Percentiles rank a stretch among this genome's conserved stretches.
Evolutionary conservation across 1,140 invertebrate species (phyloP).

Genomic region (Drosophila teissieri): DNA sequence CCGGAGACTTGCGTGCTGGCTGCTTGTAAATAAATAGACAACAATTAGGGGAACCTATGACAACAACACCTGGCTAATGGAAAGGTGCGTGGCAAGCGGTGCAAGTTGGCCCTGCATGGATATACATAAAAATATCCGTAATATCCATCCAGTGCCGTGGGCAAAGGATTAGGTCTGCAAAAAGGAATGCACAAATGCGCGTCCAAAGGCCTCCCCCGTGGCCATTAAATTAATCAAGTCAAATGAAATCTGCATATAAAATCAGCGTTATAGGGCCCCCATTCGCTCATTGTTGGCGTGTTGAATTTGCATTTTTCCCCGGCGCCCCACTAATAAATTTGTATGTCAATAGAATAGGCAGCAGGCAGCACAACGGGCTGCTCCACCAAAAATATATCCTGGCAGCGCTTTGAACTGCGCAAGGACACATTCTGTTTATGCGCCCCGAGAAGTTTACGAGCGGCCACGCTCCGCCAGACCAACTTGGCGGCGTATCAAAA

Average conservation of each 20-base stretch:
- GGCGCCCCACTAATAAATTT: slow-evolving; percentile 81
- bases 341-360: slow-evolving; percentile 73
- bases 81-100: slow-evolving; percentile 65
- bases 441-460: slow-evolving; percentile 64
- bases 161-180: slow-evolving; percentile 18
- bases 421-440: slow-evolving; percentile 77
- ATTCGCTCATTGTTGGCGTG: slow-evolving; percentile 61
- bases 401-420: slow-evolving; percentile 70
- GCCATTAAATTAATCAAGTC: slow-evolving; percentile 79
- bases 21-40: slow-evolving; percentile 77
- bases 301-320: slow-evolving; percentile 76
- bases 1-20: slow-evolving; percentile 58
- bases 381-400: slow-evolving; percentile 25
- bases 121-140: neutral
- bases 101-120: slow-evolving; percentile 33
- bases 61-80: slow-evolving; percentile 72
- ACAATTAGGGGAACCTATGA: slow-evolving; percentile 80
- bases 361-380: slow-evolving; percentile 17
- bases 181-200: slow-evolving; percentile 64
- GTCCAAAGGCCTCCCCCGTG: slow-evolving; percentile 40
- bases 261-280: slow-evolving; percentile 26
- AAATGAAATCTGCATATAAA: slow-evolving; percentile 77
- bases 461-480: slow-evolving; percentile 21
- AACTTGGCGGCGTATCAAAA: slow-evolving; percentile 56
- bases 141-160: slow-evolving; percentile 20